A percentile compares a stretch with the other conserved stretches of the same genome.
Evolutionary conservation across 2,113 vertebrate genomes (phyloP).

Genomic region (Hemichromis elongatus): DNA sequence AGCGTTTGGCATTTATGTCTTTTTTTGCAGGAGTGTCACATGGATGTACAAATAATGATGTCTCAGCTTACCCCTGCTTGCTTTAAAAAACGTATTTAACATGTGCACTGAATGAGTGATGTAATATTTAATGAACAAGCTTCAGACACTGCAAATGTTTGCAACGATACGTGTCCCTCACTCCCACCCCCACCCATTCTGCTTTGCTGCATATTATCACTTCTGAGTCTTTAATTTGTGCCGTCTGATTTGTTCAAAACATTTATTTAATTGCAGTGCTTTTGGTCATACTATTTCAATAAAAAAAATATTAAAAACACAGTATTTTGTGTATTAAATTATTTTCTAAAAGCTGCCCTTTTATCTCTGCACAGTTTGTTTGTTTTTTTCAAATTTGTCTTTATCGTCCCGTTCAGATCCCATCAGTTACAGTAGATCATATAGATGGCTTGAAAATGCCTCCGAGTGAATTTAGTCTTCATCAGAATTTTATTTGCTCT

Average conservation of each 20-base stretch:
- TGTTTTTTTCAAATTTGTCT: background rate
- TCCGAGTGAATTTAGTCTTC: background rate
- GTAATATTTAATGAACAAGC: slow-evolving; percentile 59
- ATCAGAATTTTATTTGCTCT: background rate
- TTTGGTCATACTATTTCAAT: slow-evolving; percentile 72
- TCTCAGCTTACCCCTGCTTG: slow-evolving; percentile 56
- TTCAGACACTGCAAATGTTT: slow-evolving; percentile 73
- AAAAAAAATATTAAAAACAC: slow-evolving; percentile 60
- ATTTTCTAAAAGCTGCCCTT: background rate
- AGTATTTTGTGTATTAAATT: background rate
- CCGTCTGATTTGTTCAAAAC: slow-evolving; percentile 46
- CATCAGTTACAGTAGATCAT: background rate
- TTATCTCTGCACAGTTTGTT: background rate
- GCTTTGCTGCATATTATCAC: slow-evolving; percentile 48
- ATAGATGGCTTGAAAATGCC: background rate
- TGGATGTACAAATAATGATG: slow-evolving; percentile 53
- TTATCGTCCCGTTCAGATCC: background rate
- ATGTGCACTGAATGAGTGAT: slow-evolving; percentile 68
- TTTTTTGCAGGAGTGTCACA: slow-evolving; percentile 29
- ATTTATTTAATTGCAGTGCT: slow-evolving; percentile 74
- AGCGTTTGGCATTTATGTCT: slow-evolving; percentile 26
- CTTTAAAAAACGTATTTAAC: slow-evolving; percentile 56
- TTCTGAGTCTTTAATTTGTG: slow-evolving; percentile 58
- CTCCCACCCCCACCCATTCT: slow-evolving; percentile 30
- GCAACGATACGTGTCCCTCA: slow-evolving; percentile 50